Base-by-base conservation (phyloP, 1,140 invertebrate species). In the Tribolium madens region DNA sequence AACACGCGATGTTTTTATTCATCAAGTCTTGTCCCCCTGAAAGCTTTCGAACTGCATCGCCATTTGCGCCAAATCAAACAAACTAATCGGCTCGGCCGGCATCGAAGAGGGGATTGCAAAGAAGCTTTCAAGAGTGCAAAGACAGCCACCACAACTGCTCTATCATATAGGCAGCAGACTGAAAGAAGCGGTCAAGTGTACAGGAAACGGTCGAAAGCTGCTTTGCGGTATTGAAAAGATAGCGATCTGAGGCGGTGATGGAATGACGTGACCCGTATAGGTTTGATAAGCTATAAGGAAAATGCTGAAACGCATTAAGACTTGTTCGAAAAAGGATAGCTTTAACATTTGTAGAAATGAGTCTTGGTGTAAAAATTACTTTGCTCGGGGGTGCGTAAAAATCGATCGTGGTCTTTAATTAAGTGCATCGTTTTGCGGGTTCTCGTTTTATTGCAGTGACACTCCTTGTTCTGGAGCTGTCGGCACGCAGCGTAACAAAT, bases 401-500 rank as follows among this genome's bases (percentile, higher is more conserved):
- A 64, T 64, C 57, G 57, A 64, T 64, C 10, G 21, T 33, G 57
- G 26, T 14, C 53, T 64, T 64, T 64, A 64, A 64, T 64, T 64
- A 64, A 64, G 57, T 64, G 18, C 21, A 64, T 64, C 57, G 57
- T 31, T 60, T 52, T 26, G 53, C 17, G 18, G 21, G n/a, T n/a
- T 69, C 48, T 46, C 17, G 69, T 71, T 72, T 50, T 72, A 50
- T 50, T 72, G 21, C 50, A 52, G 42, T 72, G 70, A 72, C 70
- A 72, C 70, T 72, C 70, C 70, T 72, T 50, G 42, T 33, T 64
- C 57, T 64, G 57, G 26, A 64, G 57, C 57, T 64, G 57, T 64
- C 57, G 21, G 50, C 50, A 52, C 47, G 46, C 70, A 50, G 46
- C 50, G 42, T 48, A 50, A 72, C 46, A 48, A 48, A 50, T 72